phyloP scores from a whole-genome alignment of 2,888 invertebrate species.

The Lathronympha strigana region DNA sequence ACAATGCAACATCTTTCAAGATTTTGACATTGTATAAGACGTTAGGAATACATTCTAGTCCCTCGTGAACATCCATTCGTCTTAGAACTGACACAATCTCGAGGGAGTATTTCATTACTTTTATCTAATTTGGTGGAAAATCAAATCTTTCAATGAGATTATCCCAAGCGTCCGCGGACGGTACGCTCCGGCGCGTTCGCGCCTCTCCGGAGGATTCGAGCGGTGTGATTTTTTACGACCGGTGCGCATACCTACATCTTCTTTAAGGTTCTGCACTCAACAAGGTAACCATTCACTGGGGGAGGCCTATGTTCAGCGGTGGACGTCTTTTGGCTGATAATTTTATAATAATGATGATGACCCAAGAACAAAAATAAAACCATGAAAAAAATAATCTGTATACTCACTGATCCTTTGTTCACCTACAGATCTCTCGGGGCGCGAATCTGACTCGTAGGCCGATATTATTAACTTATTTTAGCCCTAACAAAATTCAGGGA shows the following conservation, averaged over 20 bases:
- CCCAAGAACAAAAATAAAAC: no score
- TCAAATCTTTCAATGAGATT: conserved; percentile 82
- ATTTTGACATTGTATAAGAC: neutral
- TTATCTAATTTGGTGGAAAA: conserved; percentile 83
- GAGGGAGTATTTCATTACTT: conserved; percentile 79
- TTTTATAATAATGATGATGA: no score
- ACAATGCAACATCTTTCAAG: neutral
- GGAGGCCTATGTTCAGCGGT: no score
- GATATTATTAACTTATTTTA: no score
- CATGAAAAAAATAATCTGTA: no score
- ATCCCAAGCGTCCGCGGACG: conserved; percentile 65
- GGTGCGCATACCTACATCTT: conserved; percentile 20
- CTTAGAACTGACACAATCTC: conserved; percentile 42
- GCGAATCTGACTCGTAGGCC: no score
- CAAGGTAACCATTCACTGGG: no score
- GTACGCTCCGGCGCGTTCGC: conserved; percentile 55
- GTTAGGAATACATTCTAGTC: conserved; percentile 48
- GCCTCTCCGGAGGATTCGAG: conserved; percentile 51
- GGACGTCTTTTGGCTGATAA: no score
- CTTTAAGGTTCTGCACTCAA: no score
- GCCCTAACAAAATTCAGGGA: no score
- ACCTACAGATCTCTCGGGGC: no score
- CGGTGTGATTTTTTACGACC: conserved; percentile 35
- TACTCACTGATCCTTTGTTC: no score
- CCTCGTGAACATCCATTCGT: conserved; percentile 54